Conservation (phyloP, 2,888 invertebrate genomes). For the Mantis religiosa region DNA sequence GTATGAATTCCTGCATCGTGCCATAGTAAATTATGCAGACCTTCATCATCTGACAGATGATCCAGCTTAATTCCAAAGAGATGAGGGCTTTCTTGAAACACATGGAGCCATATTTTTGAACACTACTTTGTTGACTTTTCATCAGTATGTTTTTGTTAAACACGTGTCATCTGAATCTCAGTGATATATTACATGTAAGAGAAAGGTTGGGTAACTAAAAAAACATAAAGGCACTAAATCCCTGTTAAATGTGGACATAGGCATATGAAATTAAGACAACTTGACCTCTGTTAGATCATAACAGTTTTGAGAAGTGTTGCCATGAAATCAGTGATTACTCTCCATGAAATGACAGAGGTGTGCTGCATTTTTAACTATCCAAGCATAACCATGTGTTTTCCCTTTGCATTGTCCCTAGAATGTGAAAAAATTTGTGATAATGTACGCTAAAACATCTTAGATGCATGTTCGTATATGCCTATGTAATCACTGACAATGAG, state of each 20-base stretch:
- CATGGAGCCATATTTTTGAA: neutral
- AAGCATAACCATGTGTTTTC: neutral
- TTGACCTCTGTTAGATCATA: too few species aligned
- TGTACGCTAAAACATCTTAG: neutral
- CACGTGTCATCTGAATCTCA: neutral
- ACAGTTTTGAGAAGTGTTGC: too few species aligned
- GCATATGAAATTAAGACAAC: neutral
- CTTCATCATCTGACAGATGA: constrained; percentile 65
- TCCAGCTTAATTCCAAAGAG: constrained; percentile 1
- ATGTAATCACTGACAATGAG: neutral
- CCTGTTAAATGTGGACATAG: neutral
- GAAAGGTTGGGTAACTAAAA: too few species aligned
- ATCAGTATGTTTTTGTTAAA: neutral
- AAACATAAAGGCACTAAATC: neutral
- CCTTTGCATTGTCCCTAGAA: neutral
- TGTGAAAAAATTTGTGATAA: neutral
- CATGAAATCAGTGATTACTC: neutral
- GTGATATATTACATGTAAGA: neutral
- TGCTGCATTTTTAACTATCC: neutral
- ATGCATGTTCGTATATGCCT: neutral
- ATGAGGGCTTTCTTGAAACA: neutral
- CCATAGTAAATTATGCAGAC: constrained; percentile 84
- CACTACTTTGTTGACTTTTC: neutral
- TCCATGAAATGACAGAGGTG: neutral
- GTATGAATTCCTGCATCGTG: constrained; percentile 90